Conservation (phyloP, 2,888 invertebrate genomes). For the Drosophila meridiana region DNA sequence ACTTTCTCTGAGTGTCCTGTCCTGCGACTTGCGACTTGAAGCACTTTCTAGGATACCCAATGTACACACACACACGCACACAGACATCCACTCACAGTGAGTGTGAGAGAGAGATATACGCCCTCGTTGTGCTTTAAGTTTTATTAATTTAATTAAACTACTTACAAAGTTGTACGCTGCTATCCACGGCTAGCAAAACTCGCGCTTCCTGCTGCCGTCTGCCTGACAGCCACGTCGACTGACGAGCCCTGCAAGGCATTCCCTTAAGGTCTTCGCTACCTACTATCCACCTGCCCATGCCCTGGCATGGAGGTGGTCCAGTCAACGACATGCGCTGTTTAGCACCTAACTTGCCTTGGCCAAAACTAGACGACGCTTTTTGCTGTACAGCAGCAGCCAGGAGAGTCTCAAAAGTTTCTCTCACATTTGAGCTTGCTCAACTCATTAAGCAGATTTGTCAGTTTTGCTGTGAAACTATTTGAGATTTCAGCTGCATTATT, state of each 20-base stretch:
- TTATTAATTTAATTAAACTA: conserved; percentile 81
- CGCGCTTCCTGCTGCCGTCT: conserved; percentile 34
- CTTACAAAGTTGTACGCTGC: conserved; percentile 73
- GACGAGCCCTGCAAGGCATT: conserved; percentile 31
- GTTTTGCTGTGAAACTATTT: not conserved
- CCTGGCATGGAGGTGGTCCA: conserved; percentile 35
- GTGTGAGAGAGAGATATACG: not conserved
- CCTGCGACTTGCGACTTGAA: conserved; percentile 54
- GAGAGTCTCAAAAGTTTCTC: conserved; percentile 38
- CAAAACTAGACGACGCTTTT: conserved; percentile 42
- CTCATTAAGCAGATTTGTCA: conserved; percentile 3
- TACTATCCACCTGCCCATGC: not conserved
- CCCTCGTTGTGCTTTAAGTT: conserved; percentile 72
- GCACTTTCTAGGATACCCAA: conserved; percentile 43
- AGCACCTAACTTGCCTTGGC: conserved; percentile 74
- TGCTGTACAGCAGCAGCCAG: conserved; percentile 7
- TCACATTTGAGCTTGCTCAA: conserved; percentile 6
- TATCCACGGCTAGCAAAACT: conserved; percentile 64
- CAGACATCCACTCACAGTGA: not conserved
- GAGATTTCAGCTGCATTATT: not conserved
- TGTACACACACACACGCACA: conserved; percentile 12
- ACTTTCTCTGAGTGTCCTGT: conserved; percentile 70
- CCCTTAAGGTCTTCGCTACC: conserved; percentile 5
- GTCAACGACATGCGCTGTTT: conserved; percentile 73
- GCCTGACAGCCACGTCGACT: conserved; percentile 29